Evolutionary conservation across 2,797 vertebrate genomes (phyloP).

Genomic region (Austrolebias charrua): DNA sequence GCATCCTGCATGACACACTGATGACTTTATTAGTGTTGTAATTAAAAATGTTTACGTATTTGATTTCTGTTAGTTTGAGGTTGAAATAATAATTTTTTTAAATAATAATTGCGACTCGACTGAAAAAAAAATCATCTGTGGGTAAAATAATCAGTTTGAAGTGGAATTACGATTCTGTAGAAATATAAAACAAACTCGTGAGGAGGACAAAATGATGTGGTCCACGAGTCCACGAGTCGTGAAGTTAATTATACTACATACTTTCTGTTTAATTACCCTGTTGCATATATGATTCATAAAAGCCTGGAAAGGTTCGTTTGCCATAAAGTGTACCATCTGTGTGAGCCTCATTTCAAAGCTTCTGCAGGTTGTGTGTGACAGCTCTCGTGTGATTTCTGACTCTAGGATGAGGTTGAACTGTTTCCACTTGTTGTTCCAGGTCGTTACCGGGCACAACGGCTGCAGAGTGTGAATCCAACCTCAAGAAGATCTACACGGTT

Average conservation of each 20-base stretch:
- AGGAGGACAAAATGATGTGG: not conserved
- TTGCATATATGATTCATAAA: not conserved
- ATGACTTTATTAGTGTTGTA: too few species aligned
- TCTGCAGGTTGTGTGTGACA: not conserved
- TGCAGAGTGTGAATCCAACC: constrained; percentile 88
- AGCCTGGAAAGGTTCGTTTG: not conserved
- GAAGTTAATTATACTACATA: not conserved
- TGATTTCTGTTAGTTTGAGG: too few species aligned
- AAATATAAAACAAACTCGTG: too few species aligned
- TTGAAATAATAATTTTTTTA: too few species aligned
- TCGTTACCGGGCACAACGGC: constrained; percentile 90
- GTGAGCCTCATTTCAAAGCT: not conserved
- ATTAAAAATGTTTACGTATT: too few species aligned
- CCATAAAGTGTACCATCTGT: not conserved
- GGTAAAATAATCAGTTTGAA: too few species aligned
- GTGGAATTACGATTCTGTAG: too few species aligned
- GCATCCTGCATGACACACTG: too few species aligned
- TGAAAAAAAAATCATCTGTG: too few species aligned
- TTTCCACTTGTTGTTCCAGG: constrained; percentile 61
- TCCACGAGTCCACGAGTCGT: not conserved
- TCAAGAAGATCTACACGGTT: constrained; percentile 92
- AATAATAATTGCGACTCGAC: too few species aligned
- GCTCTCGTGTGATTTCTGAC: not conserved
- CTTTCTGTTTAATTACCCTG: not conserved
- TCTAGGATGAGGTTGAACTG: not conserved